phyloP scores from a whole-genome alignment of 2,113 vertebrate species.

The Apistogramma diplotaenia region DNA sequence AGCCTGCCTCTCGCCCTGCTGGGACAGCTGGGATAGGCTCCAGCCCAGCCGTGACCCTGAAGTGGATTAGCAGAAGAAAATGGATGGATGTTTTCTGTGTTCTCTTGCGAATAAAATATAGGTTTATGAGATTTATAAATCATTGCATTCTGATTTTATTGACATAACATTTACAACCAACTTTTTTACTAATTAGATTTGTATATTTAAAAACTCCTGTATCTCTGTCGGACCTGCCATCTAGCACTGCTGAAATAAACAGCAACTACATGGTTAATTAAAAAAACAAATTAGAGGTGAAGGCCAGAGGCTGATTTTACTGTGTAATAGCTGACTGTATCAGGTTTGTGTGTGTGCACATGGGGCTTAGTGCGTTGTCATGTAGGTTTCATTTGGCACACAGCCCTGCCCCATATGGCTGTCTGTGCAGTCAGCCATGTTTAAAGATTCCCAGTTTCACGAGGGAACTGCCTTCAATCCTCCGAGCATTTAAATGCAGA shows the following conservation, averaged over 20 bases:
- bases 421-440: slow-evolving; percentile 62
- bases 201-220: neutral
- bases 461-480: slow-evolving; percentile 39
- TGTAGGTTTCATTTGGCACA: slow-evolving; percentile 50
- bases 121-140: neutral
- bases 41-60: neutral
- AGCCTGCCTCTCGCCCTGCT: neutral
- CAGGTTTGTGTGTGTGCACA: neutral
- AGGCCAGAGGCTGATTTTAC: slow-evolving; percentile 16
- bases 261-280: neutral
- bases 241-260: neutral
- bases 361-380: neutral
- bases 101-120: neutral
- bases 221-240: neutral
- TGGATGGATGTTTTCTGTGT: neutral
- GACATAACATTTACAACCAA: neutral
- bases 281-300: neutral
- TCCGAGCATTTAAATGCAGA: slow-evolving; percentile 44
- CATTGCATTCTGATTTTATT: neutral
- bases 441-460: slow-evolving; percentile 44
- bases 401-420: slow-evolving; percentile 61
- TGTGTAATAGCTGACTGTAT: slow-evolving; percentile 15
- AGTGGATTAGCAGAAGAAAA: neutral
- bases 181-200: neutral
- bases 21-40: neutral